These are phyloP conservation scores for Cuniculus paca DNA, from an alignment of 2,797 vertebrate species.

Conservation along the genomic window DNA sequence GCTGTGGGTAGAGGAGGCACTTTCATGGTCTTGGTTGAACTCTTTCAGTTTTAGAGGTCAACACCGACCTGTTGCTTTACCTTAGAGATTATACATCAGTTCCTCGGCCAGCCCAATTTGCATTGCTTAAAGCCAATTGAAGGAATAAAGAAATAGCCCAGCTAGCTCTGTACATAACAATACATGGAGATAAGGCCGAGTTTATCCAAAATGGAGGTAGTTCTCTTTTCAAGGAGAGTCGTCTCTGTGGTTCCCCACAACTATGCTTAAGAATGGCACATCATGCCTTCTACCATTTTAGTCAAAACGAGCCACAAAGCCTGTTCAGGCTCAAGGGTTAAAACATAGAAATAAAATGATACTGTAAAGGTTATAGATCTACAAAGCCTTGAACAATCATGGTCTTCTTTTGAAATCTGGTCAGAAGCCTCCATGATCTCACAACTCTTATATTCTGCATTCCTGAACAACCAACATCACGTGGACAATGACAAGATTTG, in stretches of 20 bases:
- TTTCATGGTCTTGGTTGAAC: not conserved
- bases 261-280: not conserved
- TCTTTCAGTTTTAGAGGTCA: not conserved
- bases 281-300: not conserved
- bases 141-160: too few relatives aligned
- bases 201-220: too few relatives aligned
- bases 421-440: not conserved
- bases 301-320: not conserved
- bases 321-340: not conserved
- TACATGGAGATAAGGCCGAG: too few relatives aligned
- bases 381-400: not conserved
- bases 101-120: too few relatives aligned
- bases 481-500: not conserved
- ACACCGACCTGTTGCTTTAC: too few relatives aligned
- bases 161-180: too few relatives aligned
- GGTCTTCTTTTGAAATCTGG: not conserved
- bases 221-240: too few relatives aligned
- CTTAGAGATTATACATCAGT: too few relatives aligned
- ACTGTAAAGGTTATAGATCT: not conserved
- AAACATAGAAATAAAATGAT: not conserved
- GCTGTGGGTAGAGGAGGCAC: not conserved
- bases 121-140: too few relatives aligned
- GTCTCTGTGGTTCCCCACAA: too few relatives aligned
- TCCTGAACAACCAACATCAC: not conserved
- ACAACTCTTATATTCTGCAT: not conserved